Evolutionary conservation across 2,888 invertebrate genomes (phyloP).

Genomic region (Andrena trimmerana): DNA sequence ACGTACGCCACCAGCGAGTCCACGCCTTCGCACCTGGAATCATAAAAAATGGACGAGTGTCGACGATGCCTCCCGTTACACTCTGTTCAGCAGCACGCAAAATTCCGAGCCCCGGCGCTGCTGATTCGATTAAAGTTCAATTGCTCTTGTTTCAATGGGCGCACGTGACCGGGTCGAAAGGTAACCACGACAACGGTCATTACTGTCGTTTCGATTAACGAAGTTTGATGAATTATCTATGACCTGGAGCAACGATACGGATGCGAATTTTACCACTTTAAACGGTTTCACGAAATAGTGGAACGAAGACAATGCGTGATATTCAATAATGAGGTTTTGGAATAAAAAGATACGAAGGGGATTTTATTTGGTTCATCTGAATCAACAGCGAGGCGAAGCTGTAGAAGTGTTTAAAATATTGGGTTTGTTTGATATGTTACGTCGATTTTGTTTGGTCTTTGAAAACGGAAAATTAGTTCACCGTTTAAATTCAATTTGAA

Average conservation of each 20-base stretch:
- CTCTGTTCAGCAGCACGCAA: neutral
- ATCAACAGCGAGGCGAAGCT: too few relatives aligned
- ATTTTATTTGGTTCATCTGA: too few relatives aligned
- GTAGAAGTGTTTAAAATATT: too few relatives aligned
- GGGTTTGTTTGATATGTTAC: too few relatives aligned
- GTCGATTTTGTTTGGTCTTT: too few relatives aligned
- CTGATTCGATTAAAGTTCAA: constrained; percentile 4
- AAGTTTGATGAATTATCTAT: constrained; percentile 31
- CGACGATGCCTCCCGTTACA: neutral
- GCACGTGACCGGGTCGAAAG: neutral
- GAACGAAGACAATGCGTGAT: too few relatives aligned
- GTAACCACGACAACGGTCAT: constrained; percentile 11
- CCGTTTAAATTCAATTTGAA: too few relatives aligned
- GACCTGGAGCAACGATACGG: neutral
- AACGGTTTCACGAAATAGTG: neutral
- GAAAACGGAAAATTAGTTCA: too few relatives aligned
- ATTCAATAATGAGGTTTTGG: neutral
- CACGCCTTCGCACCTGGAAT: constrained; percentile 90
- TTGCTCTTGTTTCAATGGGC: constrained; percentile 21
- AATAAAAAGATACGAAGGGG: too few relatives aligned
- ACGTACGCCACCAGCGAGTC: constrained; percentile 94
- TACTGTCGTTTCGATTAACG: constrained; percentile 32
- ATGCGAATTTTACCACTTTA: neutral
- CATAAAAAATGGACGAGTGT: neutral
- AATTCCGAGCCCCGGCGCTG: neutral